Conservation (phyloP, 2,113 vertebrate species). For the Larimichthys polyactis region DNA sequence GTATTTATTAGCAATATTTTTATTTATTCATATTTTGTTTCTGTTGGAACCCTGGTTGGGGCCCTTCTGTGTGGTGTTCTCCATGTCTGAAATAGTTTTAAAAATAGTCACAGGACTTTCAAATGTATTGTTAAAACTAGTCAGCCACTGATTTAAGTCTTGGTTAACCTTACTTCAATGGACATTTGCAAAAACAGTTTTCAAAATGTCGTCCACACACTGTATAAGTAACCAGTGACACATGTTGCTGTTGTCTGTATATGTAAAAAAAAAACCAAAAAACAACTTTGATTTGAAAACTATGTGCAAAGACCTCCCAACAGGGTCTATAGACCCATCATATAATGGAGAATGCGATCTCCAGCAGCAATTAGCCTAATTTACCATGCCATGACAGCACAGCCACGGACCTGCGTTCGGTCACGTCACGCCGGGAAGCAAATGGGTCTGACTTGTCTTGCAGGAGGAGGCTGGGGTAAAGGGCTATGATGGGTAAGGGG, state of each 20-base stretch:
- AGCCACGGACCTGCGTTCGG: slow-evolving; percentile 54
- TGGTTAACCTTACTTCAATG: slow-evolving; percentile 29
- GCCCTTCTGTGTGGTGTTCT: not conserved
- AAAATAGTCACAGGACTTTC: slow-evolving; percentile 17
- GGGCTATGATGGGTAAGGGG: not conserved
- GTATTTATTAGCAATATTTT: not conserved
- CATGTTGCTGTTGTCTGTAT: slow-evolving; percentile 31
- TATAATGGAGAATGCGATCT: not conserved
- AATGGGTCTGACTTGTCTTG: slow-evolving; percentile 17
- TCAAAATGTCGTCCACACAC: slow-evolving; percentile 29
- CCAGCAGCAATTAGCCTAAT: slow-evolving; percentile 32
- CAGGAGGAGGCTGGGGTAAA: not conserved
- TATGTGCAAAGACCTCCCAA: not conserved
- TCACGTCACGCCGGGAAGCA: slow-evolving; percentile 55
- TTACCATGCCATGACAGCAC: slow-evolving; percentile 19
- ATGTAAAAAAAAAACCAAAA: not conserved
- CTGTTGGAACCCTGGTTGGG: too few relatives aligned
- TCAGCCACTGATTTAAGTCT: slow-evolving; percentile 17
- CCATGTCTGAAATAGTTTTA: not conserved
- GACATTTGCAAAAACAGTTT: slow-evolving; percentile 32
- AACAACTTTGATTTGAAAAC: not conserved
- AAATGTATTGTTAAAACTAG: slow-evolving; percentile 1
- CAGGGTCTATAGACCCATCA: not conserved
- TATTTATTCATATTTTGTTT: too few relatives aligned
- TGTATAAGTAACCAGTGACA: slow-evolving; percentile 14